phyloP scores from a whole-genome alignment of 2,797 vertebrate species.

The Notoglanidium macrostoma region DNA sequence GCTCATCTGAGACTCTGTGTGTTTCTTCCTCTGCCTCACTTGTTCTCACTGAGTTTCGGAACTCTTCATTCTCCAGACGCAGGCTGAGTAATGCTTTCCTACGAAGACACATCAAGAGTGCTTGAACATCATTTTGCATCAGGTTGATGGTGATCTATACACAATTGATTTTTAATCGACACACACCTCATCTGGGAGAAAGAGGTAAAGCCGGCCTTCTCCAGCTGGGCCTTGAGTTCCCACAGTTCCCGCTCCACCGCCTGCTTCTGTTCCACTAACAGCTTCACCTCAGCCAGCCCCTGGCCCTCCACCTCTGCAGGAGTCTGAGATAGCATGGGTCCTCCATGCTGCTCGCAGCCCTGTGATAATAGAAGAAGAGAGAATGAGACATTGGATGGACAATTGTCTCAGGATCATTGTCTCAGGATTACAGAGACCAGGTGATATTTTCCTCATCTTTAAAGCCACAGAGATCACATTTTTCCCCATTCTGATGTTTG shows the following conservation, averaged over 20 bases:
- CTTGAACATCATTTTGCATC: not conserved
- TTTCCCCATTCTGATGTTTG: too few species aligned
- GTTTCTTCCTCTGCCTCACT: constrained; percentile 62
- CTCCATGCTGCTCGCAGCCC: constrained; percentile 51
- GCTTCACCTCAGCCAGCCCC: constrained; percentile 73
- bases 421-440: too few species aligned
- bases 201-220: constrained; percentile 85
- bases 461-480: too few species aligned
- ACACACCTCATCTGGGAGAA: constrained; percentile 86
- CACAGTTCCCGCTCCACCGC: constrained; percentile 80
- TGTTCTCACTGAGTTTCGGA: constrained; percentile 75
- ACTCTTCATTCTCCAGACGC: constrained; percentile 77
- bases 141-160: not conserved
- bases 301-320: constrained; percentile 57
- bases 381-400: not conserved
- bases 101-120: constrained; percentile 7
- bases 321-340: constrained; percentile 52
- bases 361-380: not conserved
- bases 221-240: constrained; percentile 85
- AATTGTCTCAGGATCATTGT: not conserved
- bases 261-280: constrained; percentile 77
- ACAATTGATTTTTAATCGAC: not conserved
- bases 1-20: constrained; percentile 50
- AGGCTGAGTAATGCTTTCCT: constrained; percentile 86
- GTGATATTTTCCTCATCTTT: too few species aligned